Base-by-base conservation (phyloP, 2,888 invertebrate genomes). In the Eristalis pertinax region DNA sequence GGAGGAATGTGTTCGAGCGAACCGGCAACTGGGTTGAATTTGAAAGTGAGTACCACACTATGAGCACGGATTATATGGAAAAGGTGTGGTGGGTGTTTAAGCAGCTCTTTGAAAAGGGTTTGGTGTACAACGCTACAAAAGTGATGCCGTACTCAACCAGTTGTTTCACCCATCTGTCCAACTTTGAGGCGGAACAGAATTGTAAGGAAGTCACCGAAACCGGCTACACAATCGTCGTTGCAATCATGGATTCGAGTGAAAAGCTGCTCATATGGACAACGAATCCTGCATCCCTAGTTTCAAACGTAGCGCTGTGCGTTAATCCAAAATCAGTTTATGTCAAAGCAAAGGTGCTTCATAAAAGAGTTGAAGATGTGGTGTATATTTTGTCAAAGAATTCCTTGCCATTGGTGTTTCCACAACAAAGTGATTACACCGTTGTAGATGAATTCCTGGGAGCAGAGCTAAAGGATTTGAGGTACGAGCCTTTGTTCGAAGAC, bases 21-120 rank as follows among this genome's bases (percentile, higher is more conserved):
- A 95, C 98, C 91, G 99, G 99, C n/a, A 94, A 99, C 84, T 99
- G 99, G 99, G 98, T 99, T 90, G 98, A 99, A 94, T 99, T 99
- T 93, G 95, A 97, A 91, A 98, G 99, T 93, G 99, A 99, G 93
- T 99, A 99, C 94, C 99, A 99, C 93, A 99, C 99, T 0, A 94
- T 99, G 89, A 98, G 99, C 92, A 98, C 98, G 0, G 97, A 96
- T 95, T 99, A 96, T 92, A 99, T 99, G 99, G 99, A 99, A 93
- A 96, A 97, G n/a, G 96, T 99, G 87, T 99, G 99, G 99, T 99
- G 98, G 98, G 96, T 98, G 10, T 99, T 99, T 93, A 97, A 97
- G 91, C 96, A 99, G 93, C 94, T 99, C 0, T 98, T 95, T 92
- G 95, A 96, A 90, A 99, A 99, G 93, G 98, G 98, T 4, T 94